phyloP scores from a whole-genome alignment of 2,797 vertebrate genomes.

The Urocyon cinereoargenteus region DNA sequence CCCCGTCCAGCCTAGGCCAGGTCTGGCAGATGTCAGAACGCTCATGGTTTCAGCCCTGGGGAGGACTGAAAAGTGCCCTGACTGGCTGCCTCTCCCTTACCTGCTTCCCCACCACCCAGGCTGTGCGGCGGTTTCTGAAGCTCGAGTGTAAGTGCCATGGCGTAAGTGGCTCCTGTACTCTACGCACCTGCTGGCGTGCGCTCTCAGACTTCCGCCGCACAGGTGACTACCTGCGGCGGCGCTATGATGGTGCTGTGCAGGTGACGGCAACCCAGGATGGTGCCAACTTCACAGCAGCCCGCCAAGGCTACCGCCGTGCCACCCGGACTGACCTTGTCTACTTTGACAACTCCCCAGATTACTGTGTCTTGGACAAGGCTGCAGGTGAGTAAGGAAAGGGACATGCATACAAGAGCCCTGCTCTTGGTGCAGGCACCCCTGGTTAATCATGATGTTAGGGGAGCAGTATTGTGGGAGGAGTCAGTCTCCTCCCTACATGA shows the following conservation, averaged over 20 bases:
- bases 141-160: conserved; percentile 99
- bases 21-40: not conserved
- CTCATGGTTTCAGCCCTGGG: not conserved
- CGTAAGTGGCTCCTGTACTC: conserved; percentile 97
- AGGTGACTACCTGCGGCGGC: conserved; percentile 95
- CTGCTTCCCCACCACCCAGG: conserved; percentile 89
- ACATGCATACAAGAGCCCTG: not conserved
- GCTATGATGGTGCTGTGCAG: conserved; percentile 96
- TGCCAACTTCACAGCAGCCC: conserved; percentile 95
- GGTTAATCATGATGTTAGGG: not conserved
- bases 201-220: conserved; percentile 98
- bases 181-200: conserved; percentile 97
- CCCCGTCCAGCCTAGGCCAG: not conserved
- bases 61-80: not conserved
- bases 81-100: not conserved
- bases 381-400: conserved; percentile 90
- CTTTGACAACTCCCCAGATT: conserved; percentile 98
- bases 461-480: not conserved
- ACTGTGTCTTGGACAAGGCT: conserved; percentile 96
- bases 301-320: conserved; percentile 94
- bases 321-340: conserved; percentile 97
- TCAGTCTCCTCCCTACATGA: not conserved
- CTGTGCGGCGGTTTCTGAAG: conserved; percentile 98
- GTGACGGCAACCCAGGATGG: conserved; percentile 99
- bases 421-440: not conserved